A percentile compares a stretch with the other conserved stretches of the same genome.
Evolutionary conservation across 1,140 invertebrate species (phyloP).

Genomic region (Bursaphelenchus mucronatus): DNA sequence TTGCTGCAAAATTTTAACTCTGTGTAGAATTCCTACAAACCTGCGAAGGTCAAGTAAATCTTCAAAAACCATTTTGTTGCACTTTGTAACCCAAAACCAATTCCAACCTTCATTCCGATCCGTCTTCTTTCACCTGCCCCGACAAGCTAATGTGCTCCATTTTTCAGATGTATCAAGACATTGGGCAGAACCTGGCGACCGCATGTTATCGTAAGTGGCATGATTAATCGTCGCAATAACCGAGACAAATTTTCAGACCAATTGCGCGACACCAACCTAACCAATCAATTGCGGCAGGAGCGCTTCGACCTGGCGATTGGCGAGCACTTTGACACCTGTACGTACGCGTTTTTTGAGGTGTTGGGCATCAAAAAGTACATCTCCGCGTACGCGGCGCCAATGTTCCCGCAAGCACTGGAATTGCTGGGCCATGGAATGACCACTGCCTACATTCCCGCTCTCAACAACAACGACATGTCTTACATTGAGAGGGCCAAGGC

Average conservation of each 20-base stretch:
- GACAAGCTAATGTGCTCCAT: too few relatives aligned
- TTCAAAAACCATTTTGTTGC: too few relatives aligned
- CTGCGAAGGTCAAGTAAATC: too few relatives aligned
- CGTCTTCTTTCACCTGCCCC: too few relatives aligned
- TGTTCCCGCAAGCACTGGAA: background rate
- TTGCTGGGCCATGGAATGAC: background rate
- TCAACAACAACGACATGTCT: too few relatives aligned
- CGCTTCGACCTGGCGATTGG: constrained; percentile 18
- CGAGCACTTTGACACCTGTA: constrained; percentile 17
- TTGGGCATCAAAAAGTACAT: constrained; percentile 24
- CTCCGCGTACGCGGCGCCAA: constrained; percentile 8
- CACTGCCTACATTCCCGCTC: too few relatives aligned
- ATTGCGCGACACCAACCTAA: constrained; percentile 4
- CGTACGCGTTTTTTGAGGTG: background rate
- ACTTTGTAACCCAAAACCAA: too few relatives aligned
- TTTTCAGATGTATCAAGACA: too few relatives aligned
- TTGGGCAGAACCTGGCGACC: background rate
- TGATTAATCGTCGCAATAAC: background rate
- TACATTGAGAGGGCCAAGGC: too few relatives aligned
- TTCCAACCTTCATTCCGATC: too few relatives aligned
- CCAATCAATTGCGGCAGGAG: background rate
- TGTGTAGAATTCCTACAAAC: too few relatives aligned
- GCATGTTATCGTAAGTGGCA: constrained; percentile 16
- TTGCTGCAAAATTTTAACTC: too few relatives aligned
- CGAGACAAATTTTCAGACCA: background rate